Evolutionary conservation across 1,140 invertebrate species (phyloP), one percentile per base, ranked within the genome.

Genomic region (Nasonia vitripennis): DNA sequence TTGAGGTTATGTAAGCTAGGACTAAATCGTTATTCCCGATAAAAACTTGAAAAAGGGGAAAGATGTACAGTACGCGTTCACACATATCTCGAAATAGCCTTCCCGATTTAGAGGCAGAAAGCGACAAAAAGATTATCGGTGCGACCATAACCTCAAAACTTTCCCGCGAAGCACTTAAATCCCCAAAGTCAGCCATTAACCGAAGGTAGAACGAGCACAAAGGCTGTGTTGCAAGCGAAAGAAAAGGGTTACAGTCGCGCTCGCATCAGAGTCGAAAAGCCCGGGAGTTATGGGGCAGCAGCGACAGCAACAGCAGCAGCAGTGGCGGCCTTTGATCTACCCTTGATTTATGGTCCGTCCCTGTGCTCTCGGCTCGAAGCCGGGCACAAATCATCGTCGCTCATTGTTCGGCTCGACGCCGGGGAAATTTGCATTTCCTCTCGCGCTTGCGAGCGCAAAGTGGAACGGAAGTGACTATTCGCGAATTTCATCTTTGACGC

Each of bases 391-490:
- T 83, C 71, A 83, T 83, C 12, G 45, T 14, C 37, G 1, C 68
- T 83, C 23, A 70, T 80, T 80, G 78, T 80, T 70, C 17, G 62
- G 14, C 17, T 55, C 51, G 51, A 55, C 51, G 12, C 51, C 51
- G 17, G 51, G 51, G 51, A 41, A 34, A 79, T 79, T 79, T 79
- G 34, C 78, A 79, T 79, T 68, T 37, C 20, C 78, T 34, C n/a
- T 34, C 48, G 14, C 34, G 34, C 34, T 3, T 6, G 34, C 34
- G 34, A 37, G 4, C 23, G 48, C 9, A 17, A 12, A n/a, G 51
- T 67, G 20, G 48, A 78, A 20, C 77, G 77, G 77, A 78, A 78
- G 9, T 31, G 27, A 23, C 27, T 34, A 34, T 31, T 71, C 70
- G 70, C 70, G 70, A 71, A 62, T 62, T n/a, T 62, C 55, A n/a